Conservation (phyloP, 1,140 invertebrate genomes). For the Atta cephalotes region DNA sequence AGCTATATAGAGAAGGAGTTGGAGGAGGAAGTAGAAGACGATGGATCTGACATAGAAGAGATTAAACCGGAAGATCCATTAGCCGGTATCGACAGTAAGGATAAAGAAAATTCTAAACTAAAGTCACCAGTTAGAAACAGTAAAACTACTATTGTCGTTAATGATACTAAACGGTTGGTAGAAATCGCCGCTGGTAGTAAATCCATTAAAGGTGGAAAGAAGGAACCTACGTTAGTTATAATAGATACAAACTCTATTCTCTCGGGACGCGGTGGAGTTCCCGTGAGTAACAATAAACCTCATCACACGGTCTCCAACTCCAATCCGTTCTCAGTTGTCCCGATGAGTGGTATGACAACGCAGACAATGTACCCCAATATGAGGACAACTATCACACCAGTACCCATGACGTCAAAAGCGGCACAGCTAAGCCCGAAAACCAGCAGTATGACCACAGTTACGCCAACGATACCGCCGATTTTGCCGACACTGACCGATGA, state of each 20-base stretch:
- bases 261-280: constrained; percentile 88
- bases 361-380: constrained; percentile 88
- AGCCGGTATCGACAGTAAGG: constrained; percentile 84
- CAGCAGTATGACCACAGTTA: constrained; percentile 81
- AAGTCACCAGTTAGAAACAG: constrained; percentile 84
- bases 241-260: constrained; percentile 92
- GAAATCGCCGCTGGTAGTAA: constrained; percentile 89
- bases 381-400: constrained; percentile 88
- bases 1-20: constrained; percentile 88
- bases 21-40: constrained; percentile 88
- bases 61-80: constrained; percentile 90
- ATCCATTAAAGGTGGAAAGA: constrained; percentile 87
- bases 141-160: constrained; percentile 90
- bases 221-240: constrained; percentile 92
- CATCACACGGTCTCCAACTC: constrained; percentile 80
- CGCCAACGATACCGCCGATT: constrained; percentile 87
- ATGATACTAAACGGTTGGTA: constrained; percentile 91
- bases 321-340: constrained; percentile 84
- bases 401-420: constrained; percentile 84
- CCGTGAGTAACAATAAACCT: constrained; percentile 83
- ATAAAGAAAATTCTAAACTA: constrained; percentile 83
- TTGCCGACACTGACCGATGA: constrained; percentile 94
- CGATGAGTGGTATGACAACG: constrained; percentile 86
- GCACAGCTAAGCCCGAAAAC: constrained; percentile 77
- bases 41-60: constrained; percentile 89